These are phyloP conservation scores for Puma concolor DNA, from an alignment of 2,113 vertebrate genomes.

Conservation along the genomic window DNA sequence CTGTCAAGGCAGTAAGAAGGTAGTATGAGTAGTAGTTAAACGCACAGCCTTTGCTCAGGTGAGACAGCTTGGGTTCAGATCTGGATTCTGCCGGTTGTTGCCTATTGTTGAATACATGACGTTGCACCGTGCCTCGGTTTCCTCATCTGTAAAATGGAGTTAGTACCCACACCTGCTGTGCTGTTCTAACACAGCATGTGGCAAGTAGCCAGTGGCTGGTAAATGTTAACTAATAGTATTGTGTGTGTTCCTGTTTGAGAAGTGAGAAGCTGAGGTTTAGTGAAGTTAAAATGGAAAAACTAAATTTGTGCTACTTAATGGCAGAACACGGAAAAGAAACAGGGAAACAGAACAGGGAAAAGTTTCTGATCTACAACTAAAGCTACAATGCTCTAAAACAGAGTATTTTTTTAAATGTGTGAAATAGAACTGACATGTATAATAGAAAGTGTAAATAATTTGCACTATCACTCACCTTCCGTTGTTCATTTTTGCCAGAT, in stretches of 20 bases:
- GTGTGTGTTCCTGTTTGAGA: background rate
- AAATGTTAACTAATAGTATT: background rate
- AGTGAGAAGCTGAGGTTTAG: background rate
- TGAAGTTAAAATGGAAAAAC: constrained; percentile 24
- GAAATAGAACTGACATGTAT: background rate
- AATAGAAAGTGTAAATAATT: constrained; percentile 24
- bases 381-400: background rate
- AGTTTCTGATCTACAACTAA: background rate
- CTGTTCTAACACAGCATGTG: background rate
- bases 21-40: background rate
- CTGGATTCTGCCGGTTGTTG: background rate
- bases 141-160: background rate
- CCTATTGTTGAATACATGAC: background rate
- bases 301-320: background rate
- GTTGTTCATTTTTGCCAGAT: background rate
- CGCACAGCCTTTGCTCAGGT: background rate
- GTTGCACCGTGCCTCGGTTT: background rate
- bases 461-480: background rate
- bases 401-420: background rate
- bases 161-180: background rate
- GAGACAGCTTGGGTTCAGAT: background rate
- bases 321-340: background rate
- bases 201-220: background rate
- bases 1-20: background rate
- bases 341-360: too few species aligned